Base-by-base conservation (phyloP, 2,888 invertebrate genomes). In the Podabrus alpinus region DNA sequence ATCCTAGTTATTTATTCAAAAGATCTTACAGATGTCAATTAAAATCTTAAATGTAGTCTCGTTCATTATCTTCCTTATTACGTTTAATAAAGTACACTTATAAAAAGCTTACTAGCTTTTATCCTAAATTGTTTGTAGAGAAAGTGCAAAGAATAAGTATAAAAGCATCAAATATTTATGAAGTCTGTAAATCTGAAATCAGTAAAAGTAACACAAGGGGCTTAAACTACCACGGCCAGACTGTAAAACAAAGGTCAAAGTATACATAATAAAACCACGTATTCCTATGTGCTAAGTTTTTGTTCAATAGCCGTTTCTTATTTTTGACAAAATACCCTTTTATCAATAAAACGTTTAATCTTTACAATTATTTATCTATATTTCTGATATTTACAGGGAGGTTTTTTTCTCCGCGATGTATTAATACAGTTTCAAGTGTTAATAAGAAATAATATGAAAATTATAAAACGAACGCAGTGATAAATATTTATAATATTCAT, bases 111-210 rank as follows among this genome's bases (percentile, higher is more conserved):
- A 75, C 62, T 72, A 69, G 72, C 72, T 73, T 75, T 75, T 75
- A 75, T 72, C 75, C 59, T 75, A 75, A 73, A 75, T 75, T 75
- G 72, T 75, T 75, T 75, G 75, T 70, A 72, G 67, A 69, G 68
- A 75, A 75, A 75, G 66, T 64, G 71, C 25, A 75, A 75, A 72
- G 72, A 68, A 72, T 80, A 78, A 80, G 79, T 78, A 64, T 64
- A 77, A 78, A 77, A 76, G 76, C 80, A 81, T 81, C 81, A 81
- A 81, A 81, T 80, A 81, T 81, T 81, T 81, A 81, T 80, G 72
- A 75, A 79, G 80, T 78, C 78, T 81, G 81, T 81, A 81, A 81
- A 81, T 80, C 80, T 79, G 75, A 79, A 81, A 81, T 79, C 80
- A 77, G 77, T 74, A 74, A 77, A 79, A 80, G 80, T 80, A 81